Percentiles rank a stretch among this genome's conserved stretches.
Conservation (phyloP, 2,113 vertebrate species). For the Neogale vison region DNA sequence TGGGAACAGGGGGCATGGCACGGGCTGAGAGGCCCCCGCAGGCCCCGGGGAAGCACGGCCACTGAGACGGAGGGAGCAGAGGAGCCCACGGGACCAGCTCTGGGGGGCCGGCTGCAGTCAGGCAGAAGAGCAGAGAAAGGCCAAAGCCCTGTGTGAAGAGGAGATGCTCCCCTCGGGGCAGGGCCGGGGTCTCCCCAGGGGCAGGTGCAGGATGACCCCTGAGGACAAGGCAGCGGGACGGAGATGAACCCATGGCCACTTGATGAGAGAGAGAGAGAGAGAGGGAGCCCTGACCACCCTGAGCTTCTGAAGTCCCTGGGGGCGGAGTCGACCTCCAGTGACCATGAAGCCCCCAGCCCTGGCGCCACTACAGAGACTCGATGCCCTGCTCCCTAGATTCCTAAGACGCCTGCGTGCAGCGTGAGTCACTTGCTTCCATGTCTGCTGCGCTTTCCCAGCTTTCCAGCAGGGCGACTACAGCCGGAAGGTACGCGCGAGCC, state of each 20-base stretch:
- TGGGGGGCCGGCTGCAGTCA: neutral
- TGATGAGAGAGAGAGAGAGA: neutral
- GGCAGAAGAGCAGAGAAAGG: neutral
- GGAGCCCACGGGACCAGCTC: neutral
- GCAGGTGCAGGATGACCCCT: neutral
- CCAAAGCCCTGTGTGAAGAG: neutral
- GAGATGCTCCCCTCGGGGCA: neutral
- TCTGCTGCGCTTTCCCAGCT: neutral
- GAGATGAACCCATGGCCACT: neutral
- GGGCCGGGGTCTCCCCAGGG: neutral
- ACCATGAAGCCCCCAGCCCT: neutral
- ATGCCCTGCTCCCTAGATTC: too few species aligned
- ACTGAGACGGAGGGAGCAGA: too few species aligned
- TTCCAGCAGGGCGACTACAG: neutral
- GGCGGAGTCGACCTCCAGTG: neutral
- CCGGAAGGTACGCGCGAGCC: accelerated
- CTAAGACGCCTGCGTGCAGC: neutral
- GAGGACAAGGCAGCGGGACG: neutral
- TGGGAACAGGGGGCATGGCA: accelerated
- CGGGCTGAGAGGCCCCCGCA: neutral
- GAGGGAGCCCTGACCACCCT: neutral
- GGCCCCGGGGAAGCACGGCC: neutral
- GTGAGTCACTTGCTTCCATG: too few species aligned
- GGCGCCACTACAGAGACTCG: neutral
- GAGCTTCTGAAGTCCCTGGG: neutral